These are phyloP conservation scores for Strigamia maritima DNA, from an alignment of 2,888 invertebrate genomes.

Conservation along the genomic window DNA sequence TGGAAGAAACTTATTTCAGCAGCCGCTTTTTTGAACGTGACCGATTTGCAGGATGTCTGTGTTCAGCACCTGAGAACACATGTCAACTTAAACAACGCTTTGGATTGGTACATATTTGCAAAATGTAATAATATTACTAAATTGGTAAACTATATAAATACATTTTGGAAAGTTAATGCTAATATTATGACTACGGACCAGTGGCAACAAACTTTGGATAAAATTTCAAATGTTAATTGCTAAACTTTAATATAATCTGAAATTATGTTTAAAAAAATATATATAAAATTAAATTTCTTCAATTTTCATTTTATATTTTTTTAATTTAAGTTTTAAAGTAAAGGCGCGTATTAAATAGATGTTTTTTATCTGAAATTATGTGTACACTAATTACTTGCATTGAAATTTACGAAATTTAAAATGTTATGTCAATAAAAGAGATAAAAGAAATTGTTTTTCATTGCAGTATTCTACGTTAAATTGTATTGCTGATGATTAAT, in stretches of 20 bases:
- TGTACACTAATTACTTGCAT: too few species aligned
- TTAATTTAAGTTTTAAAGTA: too few species aligned
- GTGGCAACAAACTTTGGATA: neutral
- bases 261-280: too few species aligned
- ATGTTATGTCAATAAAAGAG: too few species aligned
- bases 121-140: conserved; percentile 1
- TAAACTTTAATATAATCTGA: neutral
- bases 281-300: too few species aligned
- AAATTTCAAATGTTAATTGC: neutral
- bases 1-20: neutral
- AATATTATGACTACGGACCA: neutral
- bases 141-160: neutral
- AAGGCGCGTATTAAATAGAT: too few species aligned
- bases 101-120: neutral
- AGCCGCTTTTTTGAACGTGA: neutral
- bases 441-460: too few species aligned
- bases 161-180: neutral
- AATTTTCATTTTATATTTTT: too few species aligned
- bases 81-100: neutral
- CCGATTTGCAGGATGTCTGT: neutral
- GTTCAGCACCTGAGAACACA: neutral
- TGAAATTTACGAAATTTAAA: too few species aligned
- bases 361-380: too few species aligned
- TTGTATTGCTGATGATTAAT: too few species aligned
- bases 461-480: too few species aligned